Percentiles rank a stretch among this genome's conserved stretches.
Evolutionary conservation across 2,888 invertebrate species (phyloP).

Genomic region (Watsonalla cultraria): DNA sequence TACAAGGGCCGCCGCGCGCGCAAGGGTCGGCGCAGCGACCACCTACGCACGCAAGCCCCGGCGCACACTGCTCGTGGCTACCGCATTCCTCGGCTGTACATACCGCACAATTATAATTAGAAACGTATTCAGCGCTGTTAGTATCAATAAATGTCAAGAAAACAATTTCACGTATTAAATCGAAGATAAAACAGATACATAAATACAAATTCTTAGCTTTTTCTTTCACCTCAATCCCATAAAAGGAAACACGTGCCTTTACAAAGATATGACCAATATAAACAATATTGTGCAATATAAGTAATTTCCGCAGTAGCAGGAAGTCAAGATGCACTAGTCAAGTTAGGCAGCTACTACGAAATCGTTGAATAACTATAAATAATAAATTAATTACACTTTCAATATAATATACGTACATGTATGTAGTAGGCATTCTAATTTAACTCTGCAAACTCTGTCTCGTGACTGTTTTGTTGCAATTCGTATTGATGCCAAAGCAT

Average conservation of each 20-base stretch:
- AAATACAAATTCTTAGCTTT: neutral
- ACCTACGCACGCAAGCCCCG: conserved; percentile 87
- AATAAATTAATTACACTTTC: conserved; percentile 18
- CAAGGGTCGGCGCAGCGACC: conserved; percentile 91
- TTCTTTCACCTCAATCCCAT: neutral
- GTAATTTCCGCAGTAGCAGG: conserved; percentile 1
- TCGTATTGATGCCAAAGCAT: conserved; percentile 52
- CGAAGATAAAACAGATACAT: too few relatives aligned
- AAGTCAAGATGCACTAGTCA: conserved; percentile 2
- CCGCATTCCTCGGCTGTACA: conserved; percentile 87
- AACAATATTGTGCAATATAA: neutral
- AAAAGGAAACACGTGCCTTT: neutral
- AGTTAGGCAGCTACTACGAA: conserved; percentile 2
- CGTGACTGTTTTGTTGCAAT: conserved; percentile 72
- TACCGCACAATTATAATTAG: conserved; percentile 5
- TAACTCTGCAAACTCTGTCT: conserved; percentile 71
- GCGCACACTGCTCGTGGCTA: conserved; percentile 87
- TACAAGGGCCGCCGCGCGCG: conserved; percentile 84
- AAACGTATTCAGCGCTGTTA: neutral
- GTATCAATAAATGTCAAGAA: neutral
- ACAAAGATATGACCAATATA: neutral
- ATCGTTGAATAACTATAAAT: conserved; percentile 9
- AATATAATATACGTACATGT: conserved; percentile 31
- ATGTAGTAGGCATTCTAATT: conserved; percentile 47
- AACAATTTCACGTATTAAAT: neutral